Conservation (phyloP, 1,140 invertebrate species). For the Apis laboriosa region DNA sequence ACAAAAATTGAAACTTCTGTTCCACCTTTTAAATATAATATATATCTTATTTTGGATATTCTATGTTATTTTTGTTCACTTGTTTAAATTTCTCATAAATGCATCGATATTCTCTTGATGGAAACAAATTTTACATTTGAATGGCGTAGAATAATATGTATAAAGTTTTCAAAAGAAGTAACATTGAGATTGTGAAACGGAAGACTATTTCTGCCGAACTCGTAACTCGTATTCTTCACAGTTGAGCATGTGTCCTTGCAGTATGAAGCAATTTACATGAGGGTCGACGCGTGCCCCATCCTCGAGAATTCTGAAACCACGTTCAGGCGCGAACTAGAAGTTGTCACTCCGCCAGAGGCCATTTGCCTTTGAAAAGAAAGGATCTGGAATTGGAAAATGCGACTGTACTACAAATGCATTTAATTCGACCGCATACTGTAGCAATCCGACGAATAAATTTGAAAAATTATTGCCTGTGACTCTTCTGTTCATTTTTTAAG, state of each 20-base stretch:
- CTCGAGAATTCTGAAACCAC: slow-evolving; percentile 39
- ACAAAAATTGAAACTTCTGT: too few species aligned
- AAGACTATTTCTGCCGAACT: slow-evolving; percentile 65
- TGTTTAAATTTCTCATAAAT: too few species aligned
- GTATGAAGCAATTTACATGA: slow-evolving; percentile 74
- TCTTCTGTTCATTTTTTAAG: not conserved
- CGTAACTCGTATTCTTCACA: slow-evolving; percentile 59
- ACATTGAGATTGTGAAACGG: slow-evolving; percentile 74
- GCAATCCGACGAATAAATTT: not conserved
- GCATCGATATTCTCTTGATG: too few species aligned
- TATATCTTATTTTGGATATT: too few species aligned
- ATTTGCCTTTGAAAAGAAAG: slow-evolving; percentile 20
- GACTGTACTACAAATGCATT: slow-evolving; percentile 40
- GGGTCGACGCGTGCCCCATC: slow-evolving; percentile 56
- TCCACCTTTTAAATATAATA: too few species aligned
- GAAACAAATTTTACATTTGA: too few species aligned
- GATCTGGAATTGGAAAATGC: not conserved
- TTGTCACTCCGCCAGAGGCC: slow-evolving; percentile 30
- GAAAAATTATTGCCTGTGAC: not conserved
- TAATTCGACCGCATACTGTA: slow-evolving; percentile 9
- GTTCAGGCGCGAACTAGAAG: not conserved
- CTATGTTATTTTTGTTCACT: too few species aligned
- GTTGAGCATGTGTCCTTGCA: slow-evolving; percentile 17
- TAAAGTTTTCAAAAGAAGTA: slow-evolving; percentile 58
- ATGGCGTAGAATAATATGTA: too few species aligned